Conservation (phyloP, 1,140 invertebrate genomes). For the Macrosteles quadrilineatus region DNA sequence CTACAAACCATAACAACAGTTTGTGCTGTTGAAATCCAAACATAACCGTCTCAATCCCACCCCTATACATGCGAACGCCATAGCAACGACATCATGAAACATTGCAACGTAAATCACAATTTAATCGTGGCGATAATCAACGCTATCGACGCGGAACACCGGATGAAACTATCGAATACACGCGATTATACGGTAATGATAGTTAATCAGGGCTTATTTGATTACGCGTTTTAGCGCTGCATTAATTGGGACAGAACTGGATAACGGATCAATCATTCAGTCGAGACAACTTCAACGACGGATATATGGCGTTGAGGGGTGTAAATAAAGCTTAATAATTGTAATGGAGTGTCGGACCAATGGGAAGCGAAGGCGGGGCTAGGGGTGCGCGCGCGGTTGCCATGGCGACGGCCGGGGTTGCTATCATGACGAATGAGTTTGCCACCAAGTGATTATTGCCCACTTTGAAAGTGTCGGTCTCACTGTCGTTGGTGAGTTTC, state of each 20-base stretch:
- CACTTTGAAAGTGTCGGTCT: conserved; percentile 23
- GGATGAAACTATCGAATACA: conserved; percentile 21
- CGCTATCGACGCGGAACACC: neutral
- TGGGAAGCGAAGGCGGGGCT: neutral
- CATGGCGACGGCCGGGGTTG: neutral
- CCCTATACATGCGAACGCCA: too few species aligned
- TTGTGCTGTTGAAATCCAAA: too few species aligned
- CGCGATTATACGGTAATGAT: conserved; percentile 1
- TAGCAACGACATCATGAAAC: too few species aligned
- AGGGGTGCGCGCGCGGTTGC: conserved; percentile 10
- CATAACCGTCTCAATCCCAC: too few species aligned
- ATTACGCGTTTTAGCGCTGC: conserved; percentile 2
- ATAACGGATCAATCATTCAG: conserved; percentile 13
- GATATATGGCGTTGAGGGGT: conserved; percentile 23
- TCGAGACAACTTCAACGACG: conserved; percentile 2
- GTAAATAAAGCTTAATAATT: conserved; percentile 25
- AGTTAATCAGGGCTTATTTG: neutral
- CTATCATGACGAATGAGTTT: conserved; percentile 18
- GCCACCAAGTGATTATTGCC: conserved; percentile 14
- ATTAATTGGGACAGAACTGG: conserved; percentile 6
- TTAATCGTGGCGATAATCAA: neutral
- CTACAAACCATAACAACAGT: too few species aligned
- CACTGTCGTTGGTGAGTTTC: neutral
- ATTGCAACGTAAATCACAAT: conserved; percentile 12
- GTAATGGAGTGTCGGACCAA: conserved; percentile 22